Percentiles rank a stretch among this genome's conserved stretches.
These are phyloP conservation scores for Coracopsis vasa DNA, from an alignment of 2,113 vertebrate species.

Conservation along the genomic window DNA sequence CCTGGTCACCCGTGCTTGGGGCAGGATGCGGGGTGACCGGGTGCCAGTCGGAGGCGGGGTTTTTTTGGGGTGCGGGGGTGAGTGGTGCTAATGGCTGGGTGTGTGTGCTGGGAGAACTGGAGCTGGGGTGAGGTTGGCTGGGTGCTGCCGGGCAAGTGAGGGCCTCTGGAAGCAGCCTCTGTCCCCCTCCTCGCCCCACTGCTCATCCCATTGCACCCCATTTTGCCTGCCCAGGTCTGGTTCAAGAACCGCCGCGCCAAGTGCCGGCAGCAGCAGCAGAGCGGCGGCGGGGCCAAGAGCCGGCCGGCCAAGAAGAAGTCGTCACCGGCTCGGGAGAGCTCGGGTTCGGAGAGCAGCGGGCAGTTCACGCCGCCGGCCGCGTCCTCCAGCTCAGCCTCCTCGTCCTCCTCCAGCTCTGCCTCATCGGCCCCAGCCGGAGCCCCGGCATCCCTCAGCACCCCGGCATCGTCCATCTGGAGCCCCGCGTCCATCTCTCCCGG, in stretches of 20 bases:
- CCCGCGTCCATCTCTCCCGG: conserved; percentile 94
- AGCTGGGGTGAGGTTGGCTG: background rate
- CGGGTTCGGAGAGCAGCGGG: conserved; percentile 93
- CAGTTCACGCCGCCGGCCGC: conserved; percentile 96
- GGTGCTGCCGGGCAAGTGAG: background rate
- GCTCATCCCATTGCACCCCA: accelerated
- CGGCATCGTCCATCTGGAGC: conserved; percentile 95
- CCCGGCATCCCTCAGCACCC: conserved; percentile 85
- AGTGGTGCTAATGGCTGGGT: background rate
- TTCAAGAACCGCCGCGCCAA: conserved; percentile 98
- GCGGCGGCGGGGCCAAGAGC: conserved; percentile 86
- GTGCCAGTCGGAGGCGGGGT: background rate
- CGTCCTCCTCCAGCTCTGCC: conserved; percentile 88
- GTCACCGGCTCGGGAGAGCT: conserved; percentile 93
- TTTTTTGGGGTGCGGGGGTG: background rate
- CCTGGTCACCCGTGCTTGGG: background rate
- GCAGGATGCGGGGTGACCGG: background rate
- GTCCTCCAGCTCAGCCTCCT: conserved; percentile 90
- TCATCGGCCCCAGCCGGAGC: conserved; percentile 74
- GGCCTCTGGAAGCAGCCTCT: background rate
- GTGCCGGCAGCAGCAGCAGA: conserved; percentile 94
- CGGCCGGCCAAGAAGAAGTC: conserved; percentile 95
- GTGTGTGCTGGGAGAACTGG: background rate
- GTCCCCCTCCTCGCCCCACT: background rate
- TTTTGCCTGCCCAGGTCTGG: conserved; percentile 84